A percentile compares a stretch with the other conserved stretches of the same genome.
These are phyloP conservation scores for Drosophila triauraria DNA, from an alignment of 1,140 invertebrate species.

Conservation along the genomic window DNA sequence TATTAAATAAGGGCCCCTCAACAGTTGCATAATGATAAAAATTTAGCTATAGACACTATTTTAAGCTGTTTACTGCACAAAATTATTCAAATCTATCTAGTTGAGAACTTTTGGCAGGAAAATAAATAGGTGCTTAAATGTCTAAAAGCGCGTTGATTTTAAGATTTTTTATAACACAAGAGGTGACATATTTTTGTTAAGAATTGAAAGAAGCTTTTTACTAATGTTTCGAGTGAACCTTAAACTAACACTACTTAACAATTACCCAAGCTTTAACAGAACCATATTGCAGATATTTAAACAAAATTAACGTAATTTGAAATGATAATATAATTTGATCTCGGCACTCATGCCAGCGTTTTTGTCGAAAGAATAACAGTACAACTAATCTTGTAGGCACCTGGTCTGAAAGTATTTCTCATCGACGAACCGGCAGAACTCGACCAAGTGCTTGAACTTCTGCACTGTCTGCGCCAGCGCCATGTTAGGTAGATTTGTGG, in stretches of 20 bases:
- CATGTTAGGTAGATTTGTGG: constrained; percentile 92
- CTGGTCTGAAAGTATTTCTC: constrained; percentile 89
- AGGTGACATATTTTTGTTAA: too few relatives aligned
- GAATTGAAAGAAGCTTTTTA: too few relatives aligned
- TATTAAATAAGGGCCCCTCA: too few relatives aligned
- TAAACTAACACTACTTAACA: neutral
- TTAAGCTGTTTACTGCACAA: too few relatives aligned
- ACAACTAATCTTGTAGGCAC: constrained; percentile 53
- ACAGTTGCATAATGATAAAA: too few relatives aligned
- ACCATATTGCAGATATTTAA: neutral
- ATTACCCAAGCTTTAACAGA: neutral
- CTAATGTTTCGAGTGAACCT: neutral
- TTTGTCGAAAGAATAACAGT: constrained; percentile 8
- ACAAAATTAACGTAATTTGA: neutral
- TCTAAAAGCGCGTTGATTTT: too few relatives aligned
- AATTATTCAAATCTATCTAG: too few relatives aligned
- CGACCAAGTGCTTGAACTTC: constrained; percentile 90
- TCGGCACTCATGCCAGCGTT: constrained; percentile 3
- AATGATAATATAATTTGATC: constrained; percentile 7
- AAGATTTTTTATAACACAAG: too few relatives aligned
- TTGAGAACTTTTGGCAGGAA: too few relatives aligned
- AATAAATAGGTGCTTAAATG: too few relatives aligned
- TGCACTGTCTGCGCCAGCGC: constrained; percentile 90
- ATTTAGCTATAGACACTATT: too few relatives aligned
- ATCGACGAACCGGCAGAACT: constrained; percentile 91